A percentile compares a stretch with the other conserved stretches of the same genome.
phyloP scores from a whole-genome alignment of 1,140 invertebrate genomes.

The Heliothis virescens region DNA sequence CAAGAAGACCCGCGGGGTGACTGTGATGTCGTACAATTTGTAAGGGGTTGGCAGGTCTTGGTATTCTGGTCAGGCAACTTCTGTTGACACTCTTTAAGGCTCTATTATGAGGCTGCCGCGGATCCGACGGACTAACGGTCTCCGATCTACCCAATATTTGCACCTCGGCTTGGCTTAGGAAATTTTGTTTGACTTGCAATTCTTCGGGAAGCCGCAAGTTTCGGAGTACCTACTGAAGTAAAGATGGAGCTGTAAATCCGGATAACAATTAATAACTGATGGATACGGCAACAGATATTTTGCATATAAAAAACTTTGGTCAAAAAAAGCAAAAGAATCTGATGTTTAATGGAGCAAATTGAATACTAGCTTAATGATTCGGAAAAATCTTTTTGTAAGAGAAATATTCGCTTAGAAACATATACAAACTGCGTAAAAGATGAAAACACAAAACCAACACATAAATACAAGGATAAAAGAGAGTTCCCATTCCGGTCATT shows the following conservation, averaged over 20 bases:
- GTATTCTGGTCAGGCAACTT: slow-evolving; percentile 47
- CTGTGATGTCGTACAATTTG: background rate
- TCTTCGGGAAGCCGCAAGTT: slow-evolving; percentile 5
- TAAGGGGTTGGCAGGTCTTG: slow-evolving; percentile 28
- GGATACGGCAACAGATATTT: too few relatives aligned
- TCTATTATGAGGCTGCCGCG: slow-evolving; percentile 54
- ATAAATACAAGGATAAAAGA: slow-evolving; percentile 31
- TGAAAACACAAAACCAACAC: background rate
- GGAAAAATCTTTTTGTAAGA: too few relatives aligned
- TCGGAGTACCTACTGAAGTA: background rate
- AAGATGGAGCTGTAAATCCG: too few relatives aligned
- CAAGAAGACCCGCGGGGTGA: slow-evolving; percentile 16
- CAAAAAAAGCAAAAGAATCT: too few relatives aligned
- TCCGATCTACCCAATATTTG: slow-evolving; percentile 51
- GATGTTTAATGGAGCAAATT: too few relatives aligned
- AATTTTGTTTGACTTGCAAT: slow-evolving; percentile 42
- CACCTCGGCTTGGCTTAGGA: slow-evolving; percentile 23
- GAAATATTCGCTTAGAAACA: too few relatives aligned
- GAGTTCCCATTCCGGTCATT: slow-evolving; percentile 41
- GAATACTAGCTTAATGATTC: too few relatives aligned
- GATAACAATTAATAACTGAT: too few relatives aligned
- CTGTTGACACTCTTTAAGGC: slow-evolving; percentile 61
- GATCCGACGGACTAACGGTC: slow-evolving; percentile 50
- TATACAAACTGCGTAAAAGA: background rate
- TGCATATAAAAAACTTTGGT: too few relatives aligned